A percentile compares a stretch with the other conserved stretches of the same genome.
These are phyloP conservation scores for Zaprionus ornatus DNA, from an alignment of 1,140 invertebrate genomes.

Conservation along the genomic window DNA sequence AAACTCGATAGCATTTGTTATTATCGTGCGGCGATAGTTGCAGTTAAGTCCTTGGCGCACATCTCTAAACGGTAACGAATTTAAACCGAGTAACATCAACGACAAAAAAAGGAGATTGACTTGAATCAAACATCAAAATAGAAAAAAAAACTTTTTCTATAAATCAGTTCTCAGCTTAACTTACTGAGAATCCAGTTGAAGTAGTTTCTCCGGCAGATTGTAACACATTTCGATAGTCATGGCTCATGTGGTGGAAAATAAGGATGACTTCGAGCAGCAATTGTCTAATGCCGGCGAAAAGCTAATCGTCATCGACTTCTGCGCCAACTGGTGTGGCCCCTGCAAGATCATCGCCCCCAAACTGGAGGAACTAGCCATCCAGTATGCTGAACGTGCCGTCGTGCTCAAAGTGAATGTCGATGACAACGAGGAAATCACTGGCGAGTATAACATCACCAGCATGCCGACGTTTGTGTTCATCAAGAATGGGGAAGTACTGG, in stretches of 20 bases:
- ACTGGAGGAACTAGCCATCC: conserved; percentile 87
- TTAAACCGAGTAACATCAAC: background rate
- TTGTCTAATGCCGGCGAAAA: conserved; percentile 90
- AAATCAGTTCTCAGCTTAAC: background rate
- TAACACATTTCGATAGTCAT: conserved; percentile 29
- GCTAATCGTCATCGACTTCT: conserved; percentile 95
- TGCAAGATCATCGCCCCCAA: conserved; percentile 96
- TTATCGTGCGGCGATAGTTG: background rate
- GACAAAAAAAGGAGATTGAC: conserved; percentile 2
- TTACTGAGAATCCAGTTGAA: background rate
- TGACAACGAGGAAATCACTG: conserved; percentile 93
- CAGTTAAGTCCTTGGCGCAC: background rate
- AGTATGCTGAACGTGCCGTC: conserved; percentile 83
- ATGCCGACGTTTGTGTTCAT: conserved; percentile 98
- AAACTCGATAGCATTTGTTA: background rate
- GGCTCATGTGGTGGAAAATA: conserved; percentile 79
- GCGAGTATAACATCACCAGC: conserved; percentile 91
- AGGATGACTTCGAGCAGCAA: conserved; percentile 84
- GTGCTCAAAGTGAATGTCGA: conserved; percentile 94
- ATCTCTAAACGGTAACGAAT: background rate
- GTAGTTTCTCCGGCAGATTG: background rate
- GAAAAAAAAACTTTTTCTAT: background rate
- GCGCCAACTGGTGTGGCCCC: conserved; percentile 92
- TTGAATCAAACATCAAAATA: background rate
- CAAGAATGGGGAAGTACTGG: conserved; percentile 90